These are phyloP conservation scores for Leucophora obtusa DNA, from an alignment of 2,888 invertebrate species.

Conservation along the genomic window DNA sequence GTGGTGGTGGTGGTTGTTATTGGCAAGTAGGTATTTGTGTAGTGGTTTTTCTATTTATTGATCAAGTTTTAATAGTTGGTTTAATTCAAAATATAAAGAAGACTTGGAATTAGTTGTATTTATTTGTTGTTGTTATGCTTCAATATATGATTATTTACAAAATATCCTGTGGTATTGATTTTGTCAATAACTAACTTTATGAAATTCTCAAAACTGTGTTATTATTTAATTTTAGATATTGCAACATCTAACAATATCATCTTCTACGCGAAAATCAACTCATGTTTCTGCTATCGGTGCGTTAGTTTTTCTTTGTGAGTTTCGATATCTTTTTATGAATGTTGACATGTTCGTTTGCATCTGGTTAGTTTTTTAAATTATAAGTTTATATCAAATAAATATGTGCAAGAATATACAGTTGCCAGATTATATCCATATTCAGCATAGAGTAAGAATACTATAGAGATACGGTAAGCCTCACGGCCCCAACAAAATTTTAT, in stretches of 20 bases:
- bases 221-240: conserved; percentile 28
- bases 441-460: conserved; percentile 43
- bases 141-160: conserved; percentile 14
- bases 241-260: conserved; percentile 30
- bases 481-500: too few relatives aligned
- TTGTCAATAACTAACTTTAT: conserved; percentile 54
- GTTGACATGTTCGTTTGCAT: conserved; percentile 53
- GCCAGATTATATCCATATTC: neutral
- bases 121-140: conserved; percentile 44
- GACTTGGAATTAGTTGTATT: conserved; percentile 27
- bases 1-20: conserved; percentile 20
- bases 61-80: conserved; percentile 42
- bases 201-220: conserved; percentile 45
- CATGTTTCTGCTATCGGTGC: conserved; percentile 32
- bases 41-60: conserved; percentile 51
- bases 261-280: conserved; percentile 18
- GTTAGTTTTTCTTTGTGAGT: conserved; percentile 30
- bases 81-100: neutral
- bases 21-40: conserved; percentile 7
- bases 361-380: conserved; percentile 40
- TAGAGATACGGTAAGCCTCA: conserved; percentile 7
- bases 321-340: conserved; percentile 26
- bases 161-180: conserved; percentile 52
- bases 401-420: conserved; percentile 16
- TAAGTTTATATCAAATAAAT: conserved; percentile 38